A percentile compares a stretch with the other conserved stretches of the same genome.
phyloP scores from a whole-genome alignment of 2,797 vertebrate genomes.

The Pseudomugil gertrudae region DNA sequence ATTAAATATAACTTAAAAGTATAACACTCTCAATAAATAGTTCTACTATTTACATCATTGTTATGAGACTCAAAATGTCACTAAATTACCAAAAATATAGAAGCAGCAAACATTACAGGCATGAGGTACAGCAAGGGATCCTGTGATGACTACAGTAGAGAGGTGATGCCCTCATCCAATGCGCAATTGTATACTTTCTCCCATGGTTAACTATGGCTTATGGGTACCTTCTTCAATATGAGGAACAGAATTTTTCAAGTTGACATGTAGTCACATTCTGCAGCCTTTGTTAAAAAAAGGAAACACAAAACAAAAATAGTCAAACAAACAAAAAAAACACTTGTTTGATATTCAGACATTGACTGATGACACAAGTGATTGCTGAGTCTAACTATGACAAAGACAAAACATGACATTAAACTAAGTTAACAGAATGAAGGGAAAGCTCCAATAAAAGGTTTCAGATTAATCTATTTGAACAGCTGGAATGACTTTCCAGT shows the following conservation, averaged over 20 bases:
- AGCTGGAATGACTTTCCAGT: conserved; percentile 54
- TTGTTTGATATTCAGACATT: conserved; percentile 49
- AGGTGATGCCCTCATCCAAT: conserved; percentile 71
- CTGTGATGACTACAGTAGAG: conserved; percentile 85
- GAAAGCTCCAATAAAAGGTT: conserved; percentile 36
- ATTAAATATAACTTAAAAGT: conserved; percentile 99
- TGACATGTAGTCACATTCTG: conserved; percentile 56
- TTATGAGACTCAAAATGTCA: conserved; percentile 93
- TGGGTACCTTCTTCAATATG: conserved; percentile 58
- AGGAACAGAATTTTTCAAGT: conserved; percentile 45
- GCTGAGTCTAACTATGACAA: conserved; percentile 26
- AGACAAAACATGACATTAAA: conserved; percentile 20
- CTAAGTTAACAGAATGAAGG: conserved; percentile 26
- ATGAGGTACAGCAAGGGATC: conserved; percentile 96
- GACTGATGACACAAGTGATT: conserved; percentile 26
- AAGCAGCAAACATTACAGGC: conserved; percentile 98
- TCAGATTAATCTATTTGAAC: conserved; percentile 41
- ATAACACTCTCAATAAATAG: conserved; percentile 99
- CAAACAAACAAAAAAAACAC: conserved; percentile 2
- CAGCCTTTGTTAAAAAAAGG: conserved; percentile 41
- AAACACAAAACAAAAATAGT: background rate
- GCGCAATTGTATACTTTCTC: conserved; percentile 77
- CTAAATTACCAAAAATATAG: conserved; percentile 87
- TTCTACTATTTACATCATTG: conserved; percentile 99
- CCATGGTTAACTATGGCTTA: conserved; percentile 70